These are phyloP conservation scores for Physeter macrocephalus DNA, from an alignment of 2,113 vertebrate species.

Conservation along the genomic window DNA sequence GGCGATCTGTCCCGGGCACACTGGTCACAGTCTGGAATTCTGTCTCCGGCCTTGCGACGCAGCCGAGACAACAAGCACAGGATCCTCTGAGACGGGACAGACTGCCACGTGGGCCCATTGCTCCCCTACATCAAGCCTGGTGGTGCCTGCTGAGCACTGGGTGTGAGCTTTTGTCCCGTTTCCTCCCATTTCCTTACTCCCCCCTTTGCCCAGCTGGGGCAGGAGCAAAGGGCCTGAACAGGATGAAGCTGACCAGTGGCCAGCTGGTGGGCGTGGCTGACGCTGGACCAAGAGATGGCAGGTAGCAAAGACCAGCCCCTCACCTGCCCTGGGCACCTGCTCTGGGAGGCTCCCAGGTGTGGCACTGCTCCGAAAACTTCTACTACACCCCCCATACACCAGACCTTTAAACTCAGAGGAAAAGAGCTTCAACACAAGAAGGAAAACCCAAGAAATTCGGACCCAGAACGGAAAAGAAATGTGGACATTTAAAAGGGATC, in stretches of 20 bases:
- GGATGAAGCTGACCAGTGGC: accelerated
- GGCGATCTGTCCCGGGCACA: accelerated
- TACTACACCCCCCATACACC: accelerated
- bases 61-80: background rate
- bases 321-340: accelerated
- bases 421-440: background rate
- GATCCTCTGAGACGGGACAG: too few relatives aligned
- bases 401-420: background rate
- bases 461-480: background rate
- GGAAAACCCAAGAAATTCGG: background rate
- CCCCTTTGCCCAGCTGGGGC: background rate
- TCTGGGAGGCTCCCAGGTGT: accelerated
- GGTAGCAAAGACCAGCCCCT: too few relatives aligned
- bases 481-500: background rate
- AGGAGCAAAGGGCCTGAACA: background rate
- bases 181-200: too few relatives aligned
- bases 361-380: accelerated
- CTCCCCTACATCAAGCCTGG: accelerated
- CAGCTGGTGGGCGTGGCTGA: background rate
- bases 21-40: too few relatives aligned
- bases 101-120: accelerated
- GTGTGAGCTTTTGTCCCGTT: accelerated
- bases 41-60: background rate
- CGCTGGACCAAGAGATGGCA: accelerated
- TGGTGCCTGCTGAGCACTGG: accelerated